Percentiles rank a stretch among this genome's conserved stretches.
Conservation (phyloP, 2,113 vertebrate genomes). For the Octodon degus region DNA sequence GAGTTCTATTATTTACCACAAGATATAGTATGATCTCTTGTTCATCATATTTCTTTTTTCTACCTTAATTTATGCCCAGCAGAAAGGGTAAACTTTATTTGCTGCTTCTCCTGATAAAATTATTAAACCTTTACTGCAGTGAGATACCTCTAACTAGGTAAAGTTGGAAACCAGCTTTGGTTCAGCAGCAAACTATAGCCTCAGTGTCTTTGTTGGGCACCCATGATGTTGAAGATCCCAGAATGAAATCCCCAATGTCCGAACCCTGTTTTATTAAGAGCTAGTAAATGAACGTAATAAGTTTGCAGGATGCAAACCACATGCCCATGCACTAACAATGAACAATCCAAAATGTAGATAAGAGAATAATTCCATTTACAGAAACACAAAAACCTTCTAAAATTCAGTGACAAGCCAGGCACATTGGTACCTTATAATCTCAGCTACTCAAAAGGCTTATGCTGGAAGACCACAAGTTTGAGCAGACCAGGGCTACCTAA, state of each 20-base stretch:
- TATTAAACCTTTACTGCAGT: neutral
- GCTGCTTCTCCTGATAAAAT: neutral
- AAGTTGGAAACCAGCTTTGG: neutral
- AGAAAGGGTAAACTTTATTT: neutral
- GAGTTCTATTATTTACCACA: slow-evolving; percentile 52
- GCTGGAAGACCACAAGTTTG: too few relatives aligned
- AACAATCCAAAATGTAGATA: too few relatives aligned
- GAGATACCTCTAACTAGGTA: fast-evolving
- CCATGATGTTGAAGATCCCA: neutral
- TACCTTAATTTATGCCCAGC: neutral
- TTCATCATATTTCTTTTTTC: neutral
- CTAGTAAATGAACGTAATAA: too few relatives aligned
- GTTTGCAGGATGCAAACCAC: too few relatives aligned
- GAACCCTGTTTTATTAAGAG: neutral
- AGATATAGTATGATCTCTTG: neutral
- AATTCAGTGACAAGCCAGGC: too few relatives aligned
- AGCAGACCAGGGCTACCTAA: too few relatives aligned
- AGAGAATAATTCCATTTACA: too few relatives aligned
- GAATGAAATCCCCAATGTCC: neutral
- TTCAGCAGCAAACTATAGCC: neutral
- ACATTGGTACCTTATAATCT: too few relatives aligned
- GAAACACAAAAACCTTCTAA: too few relatives aligned
- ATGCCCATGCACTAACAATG: too few relatives aligned
- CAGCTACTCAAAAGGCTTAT: too few relatives aligned
- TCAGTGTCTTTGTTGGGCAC: neutral